Evolutionary conservation across 2,888 invertebrate species (phyloP), one percentile per base, ranked within the genome.

Genomic region (Bombylius discolor): DNA sequence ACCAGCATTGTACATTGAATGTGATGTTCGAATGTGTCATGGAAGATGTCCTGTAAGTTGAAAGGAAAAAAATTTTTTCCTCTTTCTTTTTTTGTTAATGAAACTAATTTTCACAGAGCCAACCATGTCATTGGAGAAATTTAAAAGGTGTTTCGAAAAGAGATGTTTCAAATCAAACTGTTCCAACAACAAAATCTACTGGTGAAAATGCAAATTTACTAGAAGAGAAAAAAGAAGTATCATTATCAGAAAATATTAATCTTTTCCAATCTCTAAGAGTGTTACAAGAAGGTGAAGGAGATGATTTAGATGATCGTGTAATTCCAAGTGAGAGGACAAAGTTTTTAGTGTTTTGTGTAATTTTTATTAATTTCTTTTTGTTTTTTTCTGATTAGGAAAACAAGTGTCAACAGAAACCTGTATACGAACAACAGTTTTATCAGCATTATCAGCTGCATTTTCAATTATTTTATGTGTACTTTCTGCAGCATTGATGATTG

Each of bases 21-120:
- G 94, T 67, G 94, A 94, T 72, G 93, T 94, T 42, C 78, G 93
- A 63, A 94, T 94, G 94, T 94, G 94, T 71, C 94, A 94, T 71
- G 94, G 94, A 59, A 79, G 91, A 64, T 94, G 94, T 77, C 94
- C 93, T 65, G 94, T 94, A 74, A 82, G 83, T 76, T 57, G 34
- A 13, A 42, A 49, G 46, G 12, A 11, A 44, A 11, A 44, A 14
- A 48, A 49, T 36, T 42, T 53, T 53, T 33, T 48, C 8, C 32
- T 45, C 47, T 48, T 47, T 23, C 7, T 14, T 32, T 48, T 13
- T 33, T 48, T 33, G 5, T 14, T 3, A n/a, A 49, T 49, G 9
- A 45, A 6, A 4, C 5, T 14, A 45, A 11, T 47, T 47, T 47
- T 67, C 68, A 39, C 75, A 93, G 92, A 90, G 89, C 60, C 92